Base-by-base conservation (phyloP, 2,797 vertebrate species). In the Gouania willdenowi region DNA sequence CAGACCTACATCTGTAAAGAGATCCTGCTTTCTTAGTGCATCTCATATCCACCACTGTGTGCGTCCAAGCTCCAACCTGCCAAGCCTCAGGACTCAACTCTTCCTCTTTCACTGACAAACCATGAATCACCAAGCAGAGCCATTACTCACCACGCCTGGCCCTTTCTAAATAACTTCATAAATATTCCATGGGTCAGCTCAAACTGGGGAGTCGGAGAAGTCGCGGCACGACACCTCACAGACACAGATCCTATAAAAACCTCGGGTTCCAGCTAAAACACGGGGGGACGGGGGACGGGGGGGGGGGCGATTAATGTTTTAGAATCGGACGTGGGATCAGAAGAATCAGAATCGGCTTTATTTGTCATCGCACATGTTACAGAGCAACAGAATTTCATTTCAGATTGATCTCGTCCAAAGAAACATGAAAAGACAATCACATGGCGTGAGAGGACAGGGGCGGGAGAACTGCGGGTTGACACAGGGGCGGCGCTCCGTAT, bases 291-390 rank as follows among this genome's bases (percentile, higher is more conserved):
- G n/a, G n/a, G n/a, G n/a, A n/a, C n/a, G n/a, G n/a, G n/a, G n/a
- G 25, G 37, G 29, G 39, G 44, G 48, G 69, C 57, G 72, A 88
- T 87, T 76, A 84, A 87, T 87, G 75, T 85, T 87, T 88, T 39
- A 83, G 68, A 44, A 68, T 75, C 51, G 38, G 38, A 61, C 27
- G 54, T 23, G 10, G 27, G 38, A 20, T n/a, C n/a, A n/a, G n/a
- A n/a, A n/a, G n/a, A n/a, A n/a, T n/a, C n/a, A n/a, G n/a, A n/a
- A n/a, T n/a, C n/a, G n/a, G n/a, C n/a, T n/a, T n/a, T n/a, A n/a
- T n/a, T n/a, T n/a, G n/a, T n/a, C n/a, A n/a, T n/a, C n/a, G n/a
- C n/a, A n/a, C n/a, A n/a, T n/a, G n/a, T n/a, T n/a, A n/a, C n/a
- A n/a, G n/a, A n/a, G n/a, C n/a, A n/a, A n/a, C n/a, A n/a, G n/a